phyloP scores from a whole-genome alignment of 2,797 vertebrate species.

The Poecilia gillii region DNA sequence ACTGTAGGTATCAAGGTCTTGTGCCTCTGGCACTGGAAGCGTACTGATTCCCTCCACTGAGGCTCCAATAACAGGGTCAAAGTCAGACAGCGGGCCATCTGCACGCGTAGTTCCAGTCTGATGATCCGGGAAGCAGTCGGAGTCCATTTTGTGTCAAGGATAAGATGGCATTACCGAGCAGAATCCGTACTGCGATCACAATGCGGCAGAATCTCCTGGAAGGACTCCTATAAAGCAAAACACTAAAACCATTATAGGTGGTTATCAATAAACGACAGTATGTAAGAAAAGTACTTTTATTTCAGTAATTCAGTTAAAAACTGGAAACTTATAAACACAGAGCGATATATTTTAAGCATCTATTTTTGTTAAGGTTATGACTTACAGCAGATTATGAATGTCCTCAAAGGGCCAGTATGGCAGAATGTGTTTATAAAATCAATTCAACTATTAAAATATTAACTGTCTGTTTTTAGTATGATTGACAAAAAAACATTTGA shows the following conservation, averaged over 20 bases:
- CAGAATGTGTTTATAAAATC: too few species aligned
- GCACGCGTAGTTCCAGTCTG: slow-evolving; percentile 17
- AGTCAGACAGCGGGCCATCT: slow-evolving; percentile 2
- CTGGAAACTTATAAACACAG: not conserved
- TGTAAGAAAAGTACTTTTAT: not conserved
- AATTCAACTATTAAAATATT: too few species aligned
- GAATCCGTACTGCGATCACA: not conserved
- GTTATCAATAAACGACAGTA: not conserved
- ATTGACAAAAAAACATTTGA: too few species aligned
- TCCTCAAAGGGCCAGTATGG: too few species aligned
- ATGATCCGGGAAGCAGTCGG: slow-evolving; percentile 33
- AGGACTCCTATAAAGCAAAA: slow-evolving; percentile 1
- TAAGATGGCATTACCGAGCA: slow-evolving; percentile 13
- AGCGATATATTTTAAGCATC: not conserved
- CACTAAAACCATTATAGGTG: not conserved
- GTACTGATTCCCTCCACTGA: not conserved
- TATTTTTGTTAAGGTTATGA: not conserved
- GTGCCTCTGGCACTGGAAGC: slow-evolving; percentile 32
- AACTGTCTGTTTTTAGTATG: too few species aligned
- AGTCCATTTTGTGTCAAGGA: slow-evolving; percentile 62
- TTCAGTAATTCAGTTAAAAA: not conserved
- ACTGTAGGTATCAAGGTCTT: slow-evolving; percentile 75
- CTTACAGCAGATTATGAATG: too few species aligned
- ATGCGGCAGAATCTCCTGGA: slow-evolving; percentile 7
- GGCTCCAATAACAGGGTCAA: not conserved